phyloP scores from a whole-genome alignment of 1,140 invertebrate species.

The Trachelipus rathkii region DNA sequence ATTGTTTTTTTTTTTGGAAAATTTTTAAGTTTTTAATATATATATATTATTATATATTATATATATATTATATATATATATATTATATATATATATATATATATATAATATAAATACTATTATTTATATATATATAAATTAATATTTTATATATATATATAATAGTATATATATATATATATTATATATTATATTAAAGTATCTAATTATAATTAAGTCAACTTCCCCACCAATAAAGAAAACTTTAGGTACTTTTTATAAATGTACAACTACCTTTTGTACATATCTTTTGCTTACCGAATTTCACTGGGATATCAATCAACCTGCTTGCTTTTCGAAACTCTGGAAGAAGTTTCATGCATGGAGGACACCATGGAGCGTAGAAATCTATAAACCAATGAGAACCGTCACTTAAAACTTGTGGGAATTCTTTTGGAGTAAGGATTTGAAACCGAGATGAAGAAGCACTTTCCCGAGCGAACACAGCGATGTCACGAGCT shows the following conservation, averaged over 20 bases:
- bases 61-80: too few relatives aligned
- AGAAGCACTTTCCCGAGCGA: conserved; percentile 61
- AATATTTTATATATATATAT: too few relatives aligned
- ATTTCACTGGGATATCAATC: conserved; percentile 54
- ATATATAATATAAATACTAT: too few relatives aligned
- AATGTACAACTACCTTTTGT: conserved; percentile 46
- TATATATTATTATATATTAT: too few relatives aligned
- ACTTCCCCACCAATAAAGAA: too few relatives aligned
- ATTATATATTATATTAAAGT: too few relatives aligned
- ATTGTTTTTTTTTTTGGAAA: too few relatives aligned
- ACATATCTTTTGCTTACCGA: conserved; percentile 58
- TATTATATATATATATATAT: too few relatives aligned
- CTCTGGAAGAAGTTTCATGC: conserved; percentile 67
- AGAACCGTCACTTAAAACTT: conserved; percentile 49
- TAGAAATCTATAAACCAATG: conserved; percentile 71
- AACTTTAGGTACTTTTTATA: neutral
- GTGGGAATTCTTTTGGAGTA: conserved; percentile 57
- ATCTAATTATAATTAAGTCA: too few relatives aligned
- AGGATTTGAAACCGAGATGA: conserved; percentile 48
- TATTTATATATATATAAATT: too few relatives aligned
- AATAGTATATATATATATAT: too few relatives aligned
- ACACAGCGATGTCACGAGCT: conserved; percentile 61
- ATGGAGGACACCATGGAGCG: conserved; percentile 80
- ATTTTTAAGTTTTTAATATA: too few relatives aligned
- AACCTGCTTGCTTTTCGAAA: conserved; percentile 56